Conservation (phyloP, 1,140 invertebrate genomes). For the Hypothenemus hampei region DNA sequence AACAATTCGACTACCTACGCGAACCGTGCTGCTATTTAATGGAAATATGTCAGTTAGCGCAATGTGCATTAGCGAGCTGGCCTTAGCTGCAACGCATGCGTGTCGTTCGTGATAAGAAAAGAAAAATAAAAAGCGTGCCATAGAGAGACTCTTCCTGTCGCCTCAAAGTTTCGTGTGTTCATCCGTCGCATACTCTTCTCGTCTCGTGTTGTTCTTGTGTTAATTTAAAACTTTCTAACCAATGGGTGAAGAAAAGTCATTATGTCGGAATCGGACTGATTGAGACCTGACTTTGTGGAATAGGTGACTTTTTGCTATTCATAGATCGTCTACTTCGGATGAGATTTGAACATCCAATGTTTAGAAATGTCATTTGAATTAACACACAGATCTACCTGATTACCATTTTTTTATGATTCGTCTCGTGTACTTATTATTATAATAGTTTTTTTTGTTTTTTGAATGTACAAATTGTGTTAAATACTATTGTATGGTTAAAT, state of each 20-base stretch:
- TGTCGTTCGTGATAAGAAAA: slow-evolving; percentile 42
- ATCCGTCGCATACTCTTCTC: slow-evolving; percentile 30
- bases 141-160: slow-evolving; percentile 38
- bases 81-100: slow-evolving; percentile 38
- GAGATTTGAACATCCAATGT: too few relatives aligned
- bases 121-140: slow-evolving; percentile 41
- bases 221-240: slow-evolving; percentile 24
- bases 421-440: slow-evolving; percentile 48
- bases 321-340: too few relatives aligned
- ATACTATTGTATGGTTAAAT: neutral
- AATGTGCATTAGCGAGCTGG: slow-evolving; percentile 38
- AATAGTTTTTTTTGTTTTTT: slow-evolving; percentile 39
- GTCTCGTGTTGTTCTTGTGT: slow-evolving; percentile 39
- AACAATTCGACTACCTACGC: too few relatives aligned
- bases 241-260: slow-evolving; percentile 34
- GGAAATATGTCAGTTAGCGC: slow-evolving; percentile 30
- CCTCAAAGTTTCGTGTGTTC: slow-evolving; percentile 31
- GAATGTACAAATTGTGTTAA: slow-evolving; percentile 47
- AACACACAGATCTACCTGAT: too few relatives aligned
- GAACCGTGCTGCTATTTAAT: too few relatives aligned
- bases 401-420: too few relatives aligned
- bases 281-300: too few relatives aligned
- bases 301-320: too few relatives aligned
- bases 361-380: too few relatives aligned
- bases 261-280: neutral